These are phyloP conservation scores for Elymnias hypermnestra DNA, from an alignment of 1,140 invertebrate species.

Conservation along the genomic window DNA sequence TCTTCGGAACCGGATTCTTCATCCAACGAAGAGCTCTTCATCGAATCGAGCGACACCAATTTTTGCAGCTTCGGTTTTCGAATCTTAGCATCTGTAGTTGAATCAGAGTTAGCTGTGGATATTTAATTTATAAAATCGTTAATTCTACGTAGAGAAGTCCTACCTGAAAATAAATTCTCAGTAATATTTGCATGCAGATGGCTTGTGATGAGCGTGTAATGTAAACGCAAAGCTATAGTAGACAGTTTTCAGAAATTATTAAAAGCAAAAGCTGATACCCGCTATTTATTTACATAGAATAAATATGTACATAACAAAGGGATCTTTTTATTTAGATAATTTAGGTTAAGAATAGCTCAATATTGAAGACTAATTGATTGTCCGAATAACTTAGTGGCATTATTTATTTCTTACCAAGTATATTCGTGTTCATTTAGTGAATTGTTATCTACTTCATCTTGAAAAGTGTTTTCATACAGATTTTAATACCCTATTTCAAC, in stretches of 20 bases:
- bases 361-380: too few species aligned
- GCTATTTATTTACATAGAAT: too few species aligned
- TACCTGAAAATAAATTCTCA: constrained; percentile 14
- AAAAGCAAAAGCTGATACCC: too few species aligned
- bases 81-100: constrained; percentile 37
- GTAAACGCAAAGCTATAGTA: background rate
- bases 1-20: constrained; percentile 45
- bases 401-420: too few species aligned
- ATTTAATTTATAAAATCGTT: constrained; percentile 20
- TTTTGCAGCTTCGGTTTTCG: constrained; percentile 45
- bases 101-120: constrained; percentile 33
- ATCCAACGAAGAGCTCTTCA: constrained; percentile 33
- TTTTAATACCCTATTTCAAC: too few species aligned
- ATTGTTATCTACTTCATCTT: too few species aligned
- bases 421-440: too few species aligned
- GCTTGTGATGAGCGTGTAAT: background rate
- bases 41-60: constrained; percentile 50
- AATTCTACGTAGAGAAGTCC: constrained; percentile 20
- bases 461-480: too few species aligned
- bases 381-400: too few species aligned
- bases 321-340: too few species aligned
- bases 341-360: too few species aligned
- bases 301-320: too few species aligned
- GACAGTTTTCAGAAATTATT: background rate
- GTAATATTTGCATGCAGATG: constrained; percentile 11